A percentile compares a stretch with the other conserved stretches of the same genome.
Conservation (phyloP, 2,888 invertebrate genomes). For the Mermis nigrescens region DNA sequence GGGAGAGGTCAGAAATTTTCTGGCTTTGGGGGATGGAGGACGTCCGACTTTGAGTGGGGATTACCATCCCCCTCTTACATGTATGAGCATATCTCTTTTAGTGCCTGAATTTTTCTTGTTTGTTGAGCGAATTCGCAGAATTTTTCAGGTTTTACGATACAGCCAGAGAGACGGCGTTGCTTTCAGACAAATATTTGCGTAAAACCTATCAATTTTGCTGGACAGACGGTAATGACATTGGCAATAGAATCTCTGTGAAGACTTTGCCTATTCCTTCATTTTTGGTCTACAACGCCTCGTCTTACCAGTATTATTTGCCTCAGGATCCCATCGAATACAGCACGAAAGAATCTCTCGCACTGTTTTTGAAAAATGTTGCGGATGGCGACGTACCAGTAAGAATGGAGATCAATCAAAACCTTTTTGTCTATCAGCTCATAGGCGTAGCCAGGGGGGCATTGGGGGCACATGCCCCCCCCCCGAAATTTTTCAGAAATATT, state of each 20-base stretch:
- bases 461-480: too few species aligned
- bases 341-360: slow-evolving; percentile 54
- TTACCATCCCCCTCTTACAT: too few species aligned
- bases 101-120: not conserved
- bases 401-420: too few species aligned
- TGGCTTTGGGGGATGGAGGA: too few species aligned
- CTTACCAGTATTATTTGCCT: slow-evolving; percentile 75
- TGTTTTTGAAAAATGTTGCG: slow-evolving; percentile 55
- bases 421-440: too few species aligned
- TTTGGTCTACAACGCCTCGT: slow-evolving; percentile 71
- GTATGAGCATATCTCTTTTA: not conserved
- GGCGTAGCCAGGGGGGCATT: too few species aligned
- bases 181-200: not conserved
- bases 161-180: not conserved
- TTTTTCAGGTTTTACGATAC: slow-evolving; percentile 6
- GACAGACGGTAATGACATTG: slow-evolving; percentile 70
- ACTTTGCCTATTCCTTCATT: slow-evolving; percentile 61
- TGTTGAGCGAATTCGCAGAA: not conserved
- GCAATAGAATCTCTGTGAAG: slow-evolving; percentile 78
- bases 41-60: too few species aligned
- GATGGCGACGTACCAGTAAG: slow-evolving; percentile 57
- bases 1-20: too few species aligned
- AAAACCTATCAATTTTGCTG: slow-evolving; percentile 73
- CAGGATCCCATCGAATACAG: slow-evolving; percentile 54
- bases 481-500: too few species aligned